Evolutionary conservation across 2,797 vertebrate genomes (phyloP), one percentile per base, ranked within the genome.

Genomic region (Mus minutoides): DNA sequence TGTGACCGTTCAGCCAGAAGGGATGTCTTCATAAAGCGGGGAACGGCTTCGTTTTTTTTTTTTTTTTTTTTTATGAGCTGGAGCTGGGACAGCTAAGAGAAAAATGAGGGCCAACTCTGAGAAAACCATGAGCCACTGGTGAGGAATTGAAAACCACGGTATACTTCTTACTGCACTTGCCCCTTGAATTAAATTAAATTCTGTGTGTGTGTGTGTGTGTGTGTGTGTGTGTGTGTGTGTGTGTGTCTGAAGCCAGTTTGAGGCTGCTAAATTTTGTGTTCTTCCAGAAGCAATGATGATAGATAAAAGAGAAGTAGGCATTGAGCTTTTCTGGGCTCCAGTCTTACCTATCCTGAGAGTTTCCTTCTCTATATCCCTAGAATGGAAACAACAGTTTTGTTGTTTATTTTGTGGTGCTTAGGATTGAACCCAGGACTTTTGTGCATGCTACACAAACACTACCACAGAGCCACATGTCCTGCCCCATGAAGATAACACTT

Each of bases 31-130:
- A 80, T 92, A 91, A 93, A 94, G 82, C 54, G 11, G 91, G 87
- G 85, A 92, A 83, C 2, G 40, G 83, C 85, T 94, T 96, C 69
- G 54, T 97, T 96, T 90, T 95, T 97, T 96, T 90, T 95, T 97
- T 96, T 90, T 95, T 97, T 96, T 90, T 95, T 97, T 96, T 97
- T 96, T 95, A 94, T 80, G 92, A 96, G 24, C 69, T 75, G 76
- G 58, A 88, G 75, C 94, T 88, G 46, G 80, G 16, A 92, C 37
- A 96, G 21, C 52, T 37, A 46, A 86, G 75, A 87, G 52, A 84
- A 96, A 93, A 94, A 91, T 79, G 79, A 95, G 84, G 88, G 43
- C 82, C 80, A 87, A 26, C 49, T 94, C 73, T 93, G 69, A 84
- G 86, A 92, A 91, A 95, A 34, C 71, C 67, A 83, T 96, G 95